Conservation (phyloP, 2,888 invertebrate species). For the Dorcus parallelipipedus region DNA sequence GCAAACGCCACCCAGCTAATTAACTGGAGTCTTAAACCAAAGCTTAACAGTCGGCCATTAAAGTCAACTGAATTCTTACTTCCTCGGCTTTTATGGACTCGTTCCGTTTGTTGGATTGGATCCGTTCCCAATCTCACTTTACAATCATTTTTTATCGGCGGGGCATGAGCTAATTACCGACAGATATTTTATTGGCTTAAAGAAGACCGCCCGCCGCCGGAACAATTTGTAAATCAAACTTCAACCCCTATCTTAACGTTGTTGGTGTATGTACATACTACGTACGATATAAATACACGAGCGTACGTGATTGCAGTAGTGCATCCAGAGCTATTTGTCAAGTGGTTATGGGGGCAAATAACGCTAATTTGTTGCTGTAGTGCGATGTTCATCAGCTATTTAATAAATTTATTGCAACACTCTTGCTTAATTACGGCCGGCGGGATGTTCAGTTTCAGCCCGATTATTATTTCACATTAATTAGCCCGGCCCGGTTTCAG, state of each 20-base stretch:
- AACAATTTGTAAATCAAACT: too few relatives aligned
- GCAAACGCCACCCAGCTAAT: constrained; percentile 6
- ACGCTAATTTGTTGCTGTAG: constrained; percentile 13
- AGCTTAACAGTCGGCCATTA: constrained; percentile 13
- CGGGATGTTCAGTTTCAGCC: neutral
- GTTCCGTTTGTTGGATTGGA: constrained; percentile 10
- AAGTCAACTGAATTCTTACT: constrained; percentile 16
- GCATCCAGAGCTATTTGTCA: constrained; percentile 11
- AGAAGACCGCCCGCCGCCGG: neutral
- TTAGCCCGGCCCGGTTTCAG: too few relatives aligned
- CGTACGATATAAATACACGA: constrained; percentile 7
- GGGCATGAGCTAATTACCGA: constrained; percentile 11
- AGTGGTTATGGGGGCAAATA: constrained; percentile 12
- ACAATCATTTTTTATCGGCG: constrained; percentile 14
- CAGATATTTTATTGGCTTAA: neutral
- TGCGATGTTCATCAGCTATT: constrained; percentile 12
- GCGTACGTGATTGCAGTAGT: constrained; percentile 10
- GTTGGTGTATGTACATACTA: neutral
- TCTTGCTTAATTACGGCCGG: constrained; percentile 2
- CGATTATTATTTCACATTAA: too few relatives aligned
- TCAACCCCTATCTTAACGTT: constrained; percentile 6
- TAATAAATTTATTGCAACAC: constrained; percentile 10
- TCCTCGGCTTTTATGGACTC: constrained; percentile 14
- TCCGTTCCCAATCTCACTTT: constrained; percentile 12
- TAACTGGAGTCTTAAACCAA: constrained; percentile 11